Percentiles rank a stretch among this genome's conserved stretches.
Evolutionary conservation across 1,140 invertebrate species (phyloP).

Genomic region (Apocrypta bakeri): DNA sequence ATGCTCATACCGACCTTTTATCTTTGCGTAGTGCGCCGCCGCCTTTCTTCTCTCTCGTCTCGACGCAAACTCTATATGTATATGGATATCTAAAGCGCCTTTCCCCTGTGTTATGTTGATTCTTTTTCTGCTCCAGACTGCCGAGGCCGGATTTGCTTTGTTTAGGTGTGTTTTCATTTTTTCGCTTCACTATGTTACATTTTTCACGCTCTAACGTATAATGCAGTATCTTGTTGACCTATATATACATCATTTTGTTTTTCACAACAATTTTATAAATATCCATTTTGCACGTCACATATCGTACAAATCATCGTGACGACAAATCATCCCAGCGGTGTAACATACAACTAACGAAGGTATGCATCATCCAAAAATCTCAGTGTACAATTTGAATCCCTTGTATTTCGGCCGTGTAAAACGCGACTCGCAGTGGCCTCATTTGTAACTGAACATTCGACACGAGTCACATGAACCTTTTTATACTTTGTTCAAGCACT

Average conservation of each 20-base stretch:
- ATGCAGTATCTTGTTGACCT: neutral
- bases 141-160: neutral
- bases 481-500: neutral
- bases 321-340: neutral
- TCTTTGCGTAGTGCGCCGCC: neutral
- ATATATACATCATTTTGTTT: neutral
- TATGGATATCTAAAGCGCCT: neutral
- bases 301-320: neutral
- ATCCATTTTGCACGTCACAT: neutral
- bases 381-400: neutral
- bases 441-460: conserved; percentile 19
- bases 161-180: neutral
- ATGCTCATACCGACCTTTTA: neutral
- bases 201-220: neutral
- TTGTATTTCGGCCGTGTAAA: neutral
- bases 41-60: neutral
- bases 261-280: conserved; percentile 15
- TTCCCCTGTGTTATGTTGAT: neutral
- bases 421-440: neutral
- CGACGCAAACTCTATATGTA: too few species aligned
- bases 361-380: neutral
- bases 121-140: neutral
- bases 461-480: neutral
- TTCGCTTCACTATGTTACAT: neutral
- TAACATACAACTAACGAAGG: neutral